phyloP scores from a whole-genome alignment of 2,797 vertebrate genomes.

The Esox masquinongy region DNA sequence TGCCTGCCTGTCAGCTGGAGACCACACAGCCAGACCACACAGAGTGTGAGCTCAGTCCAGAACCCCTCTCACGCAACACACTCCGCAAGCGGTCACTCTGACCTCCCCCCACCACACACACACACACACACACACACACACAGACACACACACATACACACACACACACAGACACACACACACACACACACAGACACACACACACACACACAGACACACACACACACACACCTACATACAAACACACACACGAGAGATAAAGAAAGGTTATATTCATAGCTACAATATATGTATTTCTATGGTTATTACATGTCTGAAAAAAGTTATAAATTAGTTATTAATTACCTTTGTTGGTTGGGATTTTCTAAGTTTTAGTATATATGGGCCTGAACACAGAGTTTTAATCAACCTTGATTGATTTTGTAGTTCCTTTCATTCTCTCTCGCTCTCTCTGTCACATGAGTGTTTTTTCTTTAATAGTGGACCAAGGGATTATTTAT shows the following conservation, averaged over 20 bases:
- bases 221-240: slow-evolving; percentile 8
- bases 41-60: slow-evolving; percentile 77
- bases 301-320: not conserved
- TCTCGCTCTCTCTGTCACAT: not conserved
- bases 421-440: not conserved
- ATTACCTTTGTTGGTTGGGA: not conserved
- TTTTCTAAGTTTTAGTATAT: not conserved
- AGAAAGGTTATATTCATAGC: not conserved
- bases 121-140: slow-evolving; percentile 15
- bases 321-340: not conserved
- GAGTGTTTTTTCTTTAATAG: not conserved
- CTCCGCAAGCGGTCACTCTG: slow-evolving; percentile 82
- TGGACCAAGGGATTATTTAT: not conserved
- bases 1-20: slow-evolving; percentile 80
- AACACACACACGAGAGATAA: not conserved
- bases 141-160: not conserved
- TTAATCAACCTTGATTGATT: not conserved
- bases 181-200: slow-evolving; percentile 6
- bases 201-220: slow-evolving; percentile 5
- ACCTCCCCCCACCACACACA: slow-evolving; percentile 34
- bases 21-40: slow-evolving; percentile 96
- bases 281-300: not conserved
- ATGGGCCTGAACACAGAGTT: not conserved
- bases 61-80: slow-evolving; percentile 86
- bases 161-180: slow-evolving; percentile 6